Percentiles rank a stretch among this genome's conserved stretches.
Evolutionary conservation across 2,888 invertebrate genomes (phyloP).

Genomic region (Lycophotia porphyrea): DNA sequence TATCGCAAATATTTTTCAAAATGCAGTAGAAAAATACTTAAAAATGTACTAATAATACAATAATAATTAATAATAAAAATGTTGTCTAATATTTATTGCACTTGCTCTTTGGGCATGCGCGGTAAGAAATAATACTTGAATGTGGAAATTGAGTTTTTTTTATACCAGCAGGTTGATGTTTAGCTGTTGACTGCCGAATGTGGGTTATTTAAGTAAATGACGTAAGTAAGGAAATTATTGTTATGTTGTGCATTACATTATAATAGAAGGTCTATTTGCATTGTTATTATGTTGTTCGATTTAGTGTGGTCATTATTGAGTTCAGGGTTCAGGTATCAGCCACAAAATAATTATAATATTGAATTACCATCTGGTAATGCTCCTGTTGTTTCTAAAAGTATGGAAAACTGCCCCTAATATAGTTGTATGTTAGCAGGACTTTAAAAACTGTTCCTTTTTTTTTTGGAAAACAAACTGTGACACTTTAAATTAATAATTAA

Average conservation of each 20-base stretch:
- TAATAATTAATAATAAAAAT: no score
- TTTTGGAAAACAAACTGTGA: neutral
- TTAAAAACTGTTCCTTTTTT: neutral
- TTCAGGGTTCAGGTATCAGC: neutral
- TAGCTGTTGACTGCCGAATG: conserved; percentile 2
- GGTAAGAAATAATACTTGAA: conserved; percentile 20
- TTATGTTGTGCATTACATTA: neutral
- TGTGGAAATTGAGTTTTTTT: conserved; percentile 42
- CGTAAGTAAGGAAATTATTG: neutral
- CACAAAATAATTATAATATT: neutral
- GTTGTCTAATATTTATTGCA: neutral
- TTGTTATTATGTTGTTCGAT: neutral
- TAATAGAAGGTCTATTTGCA: neutral
- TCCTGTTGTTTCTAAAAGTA: no score
- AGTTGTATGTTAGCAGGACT: no score
- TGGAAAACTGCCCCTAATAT: no score
- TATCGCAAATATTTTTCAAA: conserved; percentile 69
- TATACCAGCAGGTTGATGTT: conserved; percentile 10
- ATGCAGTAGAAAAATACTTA: neutral
- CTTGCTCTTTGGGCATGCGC: conserved; percentile 45
- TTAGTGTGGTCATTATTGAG: neutral
- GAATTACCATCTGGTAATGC: neutral
- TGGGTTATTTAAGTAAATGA: neutral
- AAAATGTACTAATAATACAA: no score
- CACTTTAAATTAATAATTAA: neutral